Base-by-base conservation (phyloP, 2,888 invertebrate species). In the Crepidodera aurea region DNA sequence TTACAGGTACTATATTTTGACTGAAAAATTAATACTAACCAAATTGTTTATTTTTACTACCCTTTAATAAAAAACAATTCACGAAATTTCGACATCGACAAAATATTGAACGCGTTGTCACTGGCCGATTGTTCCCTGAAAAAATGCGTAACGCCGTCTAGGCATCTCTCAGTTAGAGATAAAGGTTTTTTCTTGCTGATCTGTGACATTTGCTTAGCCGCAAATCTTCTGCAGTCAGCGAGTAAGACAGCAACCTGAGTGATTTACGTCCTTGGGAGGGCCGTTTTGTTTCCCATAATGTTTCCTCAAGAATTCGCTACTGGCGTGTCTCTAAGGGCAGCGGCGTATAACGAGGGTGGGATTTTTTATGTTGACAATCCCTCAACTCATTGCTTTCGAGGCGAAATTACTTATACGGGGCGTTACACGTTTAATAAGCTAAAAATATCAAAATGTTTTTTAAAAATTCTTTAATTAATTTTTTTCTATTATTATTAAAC, bases 161-260 rank as follows among this genome's bases (percentile, higher is more conserved):
- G 29, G 48, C 48, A 13, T 16, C 19, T 46, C 46, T 13, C 25
- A 12, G 46, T 46, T 48, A 57, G 59, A 67, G 67, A 67, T 67
- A 58, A 64, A 62, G 67, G 62, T 60, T 75, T 77, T 77, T 77
- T 77, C 74, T 72, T 75, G 75, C 74, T 73, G 77, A 77, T 78
- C 75, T 77, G 76, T 78, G 80, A 81, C 80, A 78, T 79, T 80
- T 80, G 79, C 78, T 78, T 78, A 79, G 79, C 79, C 79, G 80
- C 81, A 81, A 81, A 81, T 81, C 81, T 80, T 80, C 76, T 74
- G 73, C 78, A 79, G 79, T 79, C 79, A 78, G 77, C 78, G 78
- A 71, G 74, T 75, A 73, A 77, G 78, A 79, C 78, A 79, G 77
- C 78, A 72, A 71, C 72, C 73, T 79, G 80, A 80, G 79, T 81